A percentile compares a stretch with the other conserved stretches of the same genome.
Evolutionary conservation across 1,140 invertebrate genomes (phyloP).

Genomic region (Holotrichia oblita): DNA sequence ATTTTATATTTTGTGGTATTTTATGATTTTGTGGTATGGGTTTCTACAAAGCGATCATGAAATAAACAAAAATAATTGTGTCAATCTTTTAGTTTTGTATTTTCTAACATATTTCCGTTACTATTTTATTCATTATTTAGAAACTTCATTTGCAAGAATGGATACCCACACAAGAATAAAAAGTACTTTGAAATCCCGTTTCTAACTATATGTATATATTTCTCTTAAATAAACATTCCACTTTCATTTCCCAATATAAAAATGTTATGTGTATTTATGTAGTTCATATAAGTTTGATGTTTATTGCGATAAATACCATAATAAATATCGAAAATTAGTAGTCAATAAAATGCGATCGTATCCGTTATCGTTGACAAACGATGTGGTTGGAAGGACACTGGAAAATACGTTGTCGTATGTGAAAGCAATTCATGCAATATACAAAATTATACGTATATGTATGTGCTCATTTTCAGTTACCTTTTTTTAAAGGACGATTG

Average conservation of each 20-base stretch:
- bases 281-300: background rate
- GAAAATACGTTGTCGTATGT: background rate
- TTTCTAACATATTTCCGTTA: too few species aligned
- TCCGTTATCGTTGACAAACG: background rate
- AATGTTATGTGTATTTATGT: background rate
- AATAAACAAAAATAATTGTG: too few species aligned
- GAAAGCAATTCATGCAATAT: background rate
- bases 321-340: background rate
- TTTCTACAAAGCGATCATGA: too few species aligned
- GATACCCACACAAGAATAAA: too few species aligned
- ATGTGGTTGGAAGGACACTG: background rate
- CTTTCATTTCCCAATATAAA: slow-evolving; percentile 10
- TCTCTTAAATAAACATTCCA: background rate
- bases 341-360: background rate
- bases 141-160: too few species aligned
- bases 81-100: too few species aligned
- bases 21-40: too few species aligned
- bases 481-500: background rate
- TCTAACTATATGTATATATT: too few species aligned
- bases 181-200: too few species aligned
- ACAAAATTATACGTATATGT: background rate
- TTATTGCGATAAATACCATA: background rate
- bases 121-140: too few species aligned
- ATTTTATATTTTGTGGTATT: too few species aligned
- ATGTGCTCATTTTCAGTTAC: background rate